Conservation (phyloP, 1,140 invertebrate species). For the Paraescarpia echinospica region DNA sequence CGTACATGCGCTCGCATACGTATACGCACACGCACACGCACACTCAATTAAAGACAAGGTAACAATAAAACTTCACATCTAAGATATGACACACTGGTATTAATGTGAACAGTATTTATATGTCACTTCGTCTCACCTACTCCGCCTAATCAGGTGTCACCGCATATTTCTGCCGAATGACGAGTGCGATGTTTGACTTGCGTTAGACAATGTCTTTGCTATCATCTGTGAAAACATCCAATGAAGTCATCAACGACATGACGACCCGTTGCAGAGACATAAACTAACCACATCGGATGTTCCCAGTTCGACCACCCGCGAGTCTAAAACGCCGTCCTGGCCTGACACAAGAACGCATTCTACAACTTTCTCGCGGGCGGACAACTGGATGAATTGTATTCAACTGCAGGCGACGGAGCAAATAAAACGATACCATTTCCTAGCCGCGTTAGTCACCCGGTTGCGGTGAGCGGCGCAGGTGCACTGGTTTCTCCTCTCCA, state of each 20-base stretch:
- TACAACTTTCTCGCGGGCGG: neutral
- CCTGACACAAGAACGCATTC: neutral
- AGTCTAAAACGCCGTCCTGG: neutral
- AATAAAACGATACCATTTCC: neutral
- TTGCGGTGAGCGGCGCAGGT: neutral
- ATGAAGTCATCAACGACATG: neutral
- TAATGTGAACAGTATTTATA: too few relatives aligned
- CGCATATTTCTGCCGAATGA: neutral
- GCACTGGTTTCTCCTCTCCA: neutral
- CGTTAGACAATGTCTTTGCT: neutral
- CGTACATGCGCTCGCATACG: too few relatives aligned
- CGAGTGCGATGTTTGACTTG: neutral
- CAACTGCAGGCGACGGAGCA: neutral
- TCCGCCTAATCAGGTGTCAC: neutral
- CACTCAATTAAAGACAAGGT: too few relatives aligned
- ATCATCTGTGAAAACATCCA: neutral
- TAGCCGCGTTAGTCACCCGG: neutral
- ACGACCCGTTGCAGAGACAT: neutral
- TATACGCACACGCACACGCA: too few relatives aligned
- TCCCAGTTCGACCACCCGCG: neutral
- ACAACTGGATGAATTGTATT: neutral
- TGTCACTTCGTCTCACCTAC: too few relatives aligned
- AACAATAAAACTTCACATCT: too few relatives aligned
- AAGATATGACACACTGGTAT: too few relatives aligned
- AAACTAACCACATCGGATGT: neutral